phyloP scores from a whole-genome alignment of 2,113 vertebrate genomes.

The Galemys pyrenaicus region DNA sequence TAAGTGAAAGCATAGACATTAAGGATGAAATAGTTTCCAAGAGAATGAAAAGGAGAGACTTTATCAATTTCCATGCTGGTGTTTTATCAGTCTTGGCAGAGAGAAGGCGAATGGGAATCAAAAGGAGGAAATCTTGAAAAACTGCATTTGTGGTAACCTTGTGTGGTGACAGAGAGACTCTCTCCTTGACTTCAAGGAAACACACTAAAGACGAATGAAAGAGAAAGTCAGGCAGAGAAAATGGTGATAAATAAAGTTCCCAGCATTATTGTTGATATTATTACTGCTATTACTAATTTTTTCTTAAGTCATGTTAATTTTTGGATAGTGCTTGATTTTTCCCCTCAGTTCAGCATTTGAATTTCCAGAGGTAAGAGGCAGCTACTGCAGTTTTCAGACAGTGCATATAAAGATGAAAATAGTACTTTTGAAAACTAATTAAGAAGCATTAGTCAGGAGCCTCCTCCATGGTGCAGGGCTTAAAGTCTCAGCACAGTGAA shows the following conservation, averaged over 20 bases:
- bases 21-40: neutral
- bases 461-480: too few species aligned
- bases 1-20: neutral
- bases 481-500: too few species aligned
- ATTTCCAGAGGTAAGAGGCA: conserved; percentile 51
- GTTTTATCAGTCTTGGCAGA: neutral
- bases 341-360: neutral
- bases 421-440: conserved; percentile 41
- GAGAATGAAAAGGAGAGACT: neutral
- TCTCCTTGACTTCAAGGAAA: neutral
- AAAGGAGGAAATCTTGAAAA: conserved; percentile 17
- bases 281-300: too few species aligned
- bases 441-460: too few species aligned
- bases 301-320: too few species aligned
- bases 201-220: conserved; percentile 32
- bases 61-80: conserved; percentile 1
- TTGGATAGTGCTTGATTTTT: too few species aligned
- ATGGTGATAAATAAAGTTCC: conserved; percentile 62
- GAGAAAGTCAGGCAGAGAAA: conserved; percentile 47
- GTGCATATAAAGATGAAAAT: conserved; percentile 12
- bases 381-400: conserved; percentile 16
- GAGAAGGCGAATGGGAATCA: neutral
- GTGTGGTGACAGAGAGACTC: conserved; percentile 27
- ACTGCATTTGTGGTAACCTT: conserved; percentile 23
- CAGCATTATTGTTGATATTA: neutral